Percentiles rank a stretch among this genome's conserved stretches.
Conservation (phyloP, 1,140 invertebrate species). For the Magallana gigas region DNA sequence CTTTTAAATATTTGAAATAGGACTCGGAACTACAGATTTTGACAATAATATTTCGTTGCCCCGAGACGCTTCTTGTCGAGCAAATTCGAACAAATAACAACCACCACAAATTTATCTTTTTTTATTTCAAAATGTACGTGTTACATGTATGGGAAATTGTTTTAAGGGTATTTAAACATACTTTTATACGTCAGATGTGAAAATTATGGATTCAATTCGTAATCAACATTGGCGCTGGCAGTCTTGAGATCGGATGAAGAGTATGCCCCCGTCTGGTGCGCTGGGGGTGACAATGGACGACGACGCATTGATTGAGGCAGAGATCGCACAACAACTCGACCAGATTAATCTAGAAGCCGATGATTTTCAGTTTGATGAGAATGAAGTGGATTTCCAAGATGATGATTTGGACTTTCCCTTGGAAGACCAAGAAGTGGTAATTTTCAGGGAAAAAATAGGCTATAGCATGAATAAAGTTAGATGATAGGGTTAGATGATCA, state of each 20-base stretch:
- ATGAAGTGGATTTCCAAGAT: slow-evolving; percentile 39
- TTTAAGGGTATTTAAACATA: no score
- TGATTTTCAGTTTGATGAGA: slow-evolving; percentile 47
- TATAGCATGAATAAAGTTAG: no score
- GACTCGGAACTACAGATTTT: background rate
- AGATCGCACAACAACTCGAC: slow-evolving; percentile 64
- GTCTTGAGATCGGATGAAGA: slow-evolving; percentile 26
- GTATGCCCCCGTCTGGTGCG: slow-evolving; percentile 65
- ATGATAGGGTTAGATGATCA: no score
- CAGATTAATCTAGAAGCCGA: slow-evolving; percentile 62
- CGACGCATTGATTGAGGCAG: slow-evolving; percentile 63
- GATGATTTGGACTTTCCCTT: slow-evolving; percentile 38
- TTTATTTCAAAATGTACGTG: no score
- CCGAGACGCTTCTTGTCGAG: slow-evolving; percentile 14
- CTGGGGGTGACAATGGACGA: slow-evolving; percentile 65
- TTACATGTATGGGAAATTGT: no score
- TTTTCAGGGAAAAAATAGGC: no score
- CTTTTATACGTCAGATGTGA: no score
- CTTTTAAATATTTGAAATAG: no score
- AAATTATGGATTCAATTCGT: no score
- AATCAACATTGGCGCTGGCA: no score
- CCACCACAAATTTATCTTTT: no score
- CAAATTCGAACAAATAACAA: slow-evolving; percentile 10
- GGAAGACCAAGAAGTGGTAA: slow-evolving; percentile 11
- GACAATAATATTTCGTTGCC: background rate